Evolutionary conservation across 2,113 vertebrate species (phyloP), one percentile per base, ranked within the genome.

Genomic region (Sardina pilchardus): DNA sequence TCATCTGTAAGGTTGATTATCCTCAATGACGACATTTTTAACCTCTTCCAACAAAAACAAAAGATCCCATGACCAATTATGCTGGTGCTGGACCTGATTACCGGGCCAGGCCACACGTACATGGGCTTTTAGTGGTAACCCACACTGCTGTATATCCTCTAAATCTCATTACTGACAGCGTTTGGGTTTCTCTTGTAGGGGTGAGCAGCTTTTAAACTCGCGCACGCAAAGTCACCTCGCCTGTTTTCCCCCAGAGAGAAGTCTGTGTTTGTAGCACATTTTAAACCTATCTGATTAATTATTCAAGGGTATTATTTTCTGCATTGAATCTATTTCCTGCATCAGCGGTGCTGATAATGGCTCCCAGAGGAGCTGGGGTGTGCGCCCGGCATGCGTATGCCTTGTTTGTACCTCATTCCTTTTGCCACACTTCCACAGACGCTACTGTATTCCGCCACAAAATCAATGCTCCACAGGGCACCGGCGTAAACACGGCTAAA

Each of bases 261-360:
- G 88, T 84, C 47, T 71, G 26, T 89, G 89, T 92, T 93, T 89
- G 84, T 87, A 90, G 91, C 93, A 91, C 93, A 91, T 94, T 94
- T 94, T 93, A 94, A 86, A 92, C 89, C 91, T 78, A 88, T 91
- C 90, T 91, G 91, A 95, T 95, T 94, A 94, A 95, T 94, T 95
- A 95, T 95, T 95, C 93, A 93, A 88, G 87, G 91, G 87, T 91
- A 94, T 95, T 94, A 93, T 94, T 94, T 95, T 94, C 91, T 91
- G 92, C 91, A 92, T 89, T 93, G 91, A 94, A 94, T 95, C 93
- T 91, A 94, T 95, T 94, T 95, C 93, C 92, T 94, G 94, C 94
- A 94, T 95, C 93, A 94, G 91, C 91, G 91, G 92, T 92, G 92
- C 92, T 92, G 92, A 92, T 95, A 95, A 95, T 95, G 93, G 92